Conservation (phyloP, 2,888 invertebrate species). For the Pachycephus smyrnensis region DNA sequence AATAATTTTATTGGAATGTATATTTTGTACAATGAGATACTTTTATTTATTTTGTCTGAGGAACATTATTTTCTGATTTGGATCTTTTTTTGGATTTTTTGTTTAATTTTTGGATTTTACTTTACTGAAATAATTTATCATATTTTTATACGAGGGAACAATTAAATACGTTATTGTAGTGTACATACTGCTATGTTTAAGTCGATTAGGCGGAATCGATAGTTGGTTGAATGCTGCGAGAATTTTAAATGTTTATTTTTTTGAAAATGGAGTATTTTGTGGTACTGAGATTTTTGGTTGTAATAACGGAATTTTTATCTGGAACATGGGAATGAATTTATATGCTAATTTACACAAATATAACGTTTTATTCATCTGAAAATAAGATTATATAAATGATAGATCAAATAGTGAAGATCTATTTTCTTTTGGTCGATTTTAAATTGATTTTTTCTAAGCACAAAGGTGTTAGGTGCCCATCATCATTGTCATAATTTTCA, state of each 20-base stretch:
- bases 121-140: background rate
- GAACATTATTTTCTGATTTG: background rate
- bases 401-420: background rate
- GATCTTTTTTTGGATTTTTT: background rate
- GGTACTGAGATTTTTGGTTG: too few relatives aligned
- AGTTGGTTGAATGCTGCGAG: too few relatives aligned
- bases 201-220: too few relatives aligned
- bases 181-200: too few relatives aligned
- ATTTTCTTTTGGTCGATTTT: background rate
- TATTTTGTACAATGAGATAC: background rate
- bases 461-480: conserved; percentile 34
- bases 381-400: background rate
- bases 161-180: too few relatives aligned
- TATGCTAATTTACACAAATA: background rate
- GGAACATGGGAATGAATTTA: background rate
- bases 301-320: too few relatives aligned
- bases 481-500: conserved; percentile 34
- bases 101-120: background rate
- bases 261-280: too few relatives aligned
- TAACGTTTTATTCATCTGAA: background rate
- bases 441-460: conserved; percentile 11
- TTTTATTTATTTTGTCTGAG: background rate
- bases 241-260: too few relatives aligned
- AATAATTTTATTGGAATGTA: background rate
- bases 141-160: too few relatives aligned